Base-by-base conservation (phyloP, 2,888 invertebrate genomes). In the Galerucella calmariensis region DNA sequence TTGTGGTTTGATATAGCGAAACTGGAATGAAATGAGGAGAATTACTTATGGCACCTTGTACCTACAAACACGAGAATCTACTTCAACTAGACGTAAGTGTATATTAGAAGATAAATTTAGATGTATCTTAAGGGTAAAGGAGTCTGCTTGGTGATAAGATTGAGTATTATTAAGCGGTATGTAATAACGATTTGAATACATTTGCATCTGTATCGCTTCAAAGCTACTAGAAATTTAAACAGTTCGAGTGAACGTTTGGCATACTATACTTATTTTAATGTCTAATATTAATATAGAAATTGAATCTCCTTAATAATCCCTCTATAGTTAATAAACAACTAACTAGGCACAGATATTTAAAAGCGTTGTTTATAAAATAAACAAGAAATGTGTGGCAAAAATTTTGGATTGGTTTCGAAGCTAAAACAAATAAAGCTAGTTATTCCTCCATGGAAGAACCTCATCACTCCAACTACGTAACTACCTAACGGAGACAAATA, bases 1-100 rank as follows among this genome's bases (percentile, higher is more conserved):
- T 48, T 35, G 72, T 59, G 72, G 72, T 67, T 59, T 67, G 14
- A 67, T 61, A 56, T 46, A 58, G 48, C 46, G 72, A 46, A 12
- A 46, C 12, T 46, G 3, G 44, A 51, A 44, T 20, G 61, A 35
- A 27, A 69, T 69, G 16, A 14, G 51, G 51, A 35, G 51, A 69
- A 69, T 69, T 69, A 69, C 48, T 46, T 48, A n/a, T 61, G 61
- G 61, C 67, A 67, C 51, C 48, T 67, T 24, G 16, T 51, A 67
- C 35, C 20, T 46, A 46, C 27, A 27, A 48, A 67, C 67, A 67
- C 35, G 67, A 67, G 51, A 67, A 67, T 67, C 53, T 67, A 67
- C 67, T 67, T 67, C 48, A 67, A 44, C 16, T 67, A n/a, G 16
- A 67, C 20, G 41, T 62, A 35, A 62, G 62, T 62, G 20, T 56